A percentile compares a stretch with the other conserved stretches of the same genome.
These are phyloP conservation scores for Popillia japonica DNA, from an alignment of 1,140 invertebrate species.

Conservation along the genomic window DNA sequence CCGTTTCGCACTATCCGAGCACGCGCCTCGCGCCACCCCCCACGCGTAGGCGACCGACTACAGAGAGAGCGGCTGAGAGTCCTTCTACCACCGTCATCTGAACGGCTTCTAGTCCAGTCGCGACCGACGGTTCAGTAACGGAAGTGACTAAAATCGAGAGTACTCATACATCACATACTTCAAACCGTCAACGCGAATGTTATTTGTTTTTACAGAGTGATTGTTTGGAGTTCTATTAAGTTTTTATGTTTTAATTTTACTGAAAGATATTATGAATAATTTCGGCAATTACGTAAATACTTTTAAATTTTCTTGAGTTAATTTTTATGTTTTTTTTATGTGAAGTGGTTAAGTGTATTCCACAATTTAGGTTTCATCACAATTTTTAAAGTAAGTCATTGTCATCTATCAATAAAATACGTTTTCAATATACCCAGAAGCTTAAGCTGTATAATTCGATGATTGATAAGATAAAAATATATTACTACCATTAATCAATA, in stretches of 20 bases:
- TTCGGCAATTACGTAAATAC: neutral
- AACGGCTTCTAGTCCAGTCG: neutral
- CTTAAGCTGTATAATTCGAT: neutral
- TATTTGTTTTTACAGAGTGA: neutral
- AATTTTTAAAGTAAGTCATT: neutral
- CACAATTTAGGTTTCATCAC: neutral
- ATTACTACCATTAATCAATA: neutral
- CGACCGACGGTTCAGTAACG: neutral
- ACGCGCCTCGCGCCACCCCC: constrained; percentile 36
- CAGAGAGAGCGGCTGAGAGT: constrained; percentile 1
- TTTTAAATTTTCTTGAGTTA: neutral
- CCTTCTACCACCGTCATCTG: constrained; percentile 6
- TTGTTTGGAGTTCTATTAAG: neutral
- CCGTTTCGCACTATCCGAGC: constrained; percentile 33
- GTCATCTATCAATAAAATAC: neutral
- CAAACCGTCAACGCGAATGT: neutral
- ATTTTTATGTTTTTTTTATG: neutral
- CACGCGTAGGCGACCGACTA: constrained; percentile 29
- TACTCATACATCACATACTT: neutral
- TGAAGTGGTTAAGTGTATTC: neutral
- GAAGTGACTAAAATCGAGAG: neutral
- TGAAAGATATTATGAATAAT: neutral
- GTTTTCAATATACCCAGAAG: neutral
- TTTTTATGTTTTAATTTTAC: neutral
- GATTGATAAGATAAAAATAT: neutral